These are phyloP conservation scores for Aurelia coerulea DNA, from an alignment of 30 jellyfish, hydroid and myxozoan species.

Conservation along the genomic window DNA sequence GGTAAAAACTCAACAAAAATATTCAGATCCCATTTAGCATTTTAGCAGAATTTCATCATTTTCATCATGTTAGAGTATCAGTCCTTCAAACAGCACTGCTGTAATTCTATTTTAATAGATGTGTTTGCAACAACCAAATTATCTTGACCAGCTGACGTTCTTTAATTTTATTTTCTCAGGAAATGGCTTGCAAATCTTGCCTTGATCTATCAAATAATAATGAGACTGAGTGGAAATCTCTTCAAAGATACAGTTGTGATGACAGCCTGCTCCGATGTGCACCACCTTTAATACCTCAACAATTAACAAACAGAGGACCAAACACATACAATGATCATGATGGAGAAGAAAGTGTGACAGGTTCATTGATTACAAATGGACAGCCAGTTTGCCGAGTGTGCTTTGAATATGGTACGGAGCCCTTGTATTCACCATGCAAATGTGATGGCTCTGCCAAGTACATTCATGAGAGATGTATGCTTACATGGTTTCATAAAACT, in stretches of 20 bases:
- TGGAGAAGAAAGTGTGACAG: constrained; percentile 14
- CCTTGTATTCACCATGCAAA: constrained; percentile 13
- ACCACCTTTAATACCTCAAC: too few relatives aligned
- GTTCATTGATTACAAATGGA: constrained; percentile 11
- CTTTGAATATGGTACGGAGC: constrained; percentile 14
- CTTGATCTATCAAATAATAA: background rate
- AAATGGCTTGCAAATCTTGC: constrained; percentile 3
- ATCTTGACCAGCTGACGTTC: too few relatives aligned
- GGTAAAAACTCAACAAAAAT: too few relatives aligned
- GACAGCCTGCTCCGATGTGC: background rate
- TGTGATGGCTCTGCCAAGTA: constrained; percentile 39
- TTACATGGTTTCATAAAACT: constrained; percentile 32
- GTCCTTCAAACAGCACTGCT: too few relatives aligned
- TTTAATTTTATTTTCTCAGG: too few relatives aligned
- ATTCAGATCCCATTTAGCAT: too few relatives aligned
- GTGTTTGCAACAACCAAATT: too few relatives aligned
- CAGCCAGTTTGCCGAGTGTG: constrained; percentile 36
- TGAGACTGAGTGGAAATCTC: background rate
- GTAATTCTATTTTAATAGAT: too few relatives aligned
- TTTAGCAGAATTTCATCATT: too few relatives aligned
- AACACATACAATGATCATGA: background rate
- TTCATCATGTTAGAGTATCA: too few relatives aligned
- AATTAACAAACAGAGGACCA: too few relatives aligned
- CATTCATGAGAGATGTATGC: constrained; percentile 21
- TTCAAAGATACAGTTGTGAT: constrained; percentile 6